Evolutionary conservation across 2,113 vertebrate species (phyloP), one percentile per base, ranked within the genome.

Genomic region (Centropus bengalensis): DNA sequence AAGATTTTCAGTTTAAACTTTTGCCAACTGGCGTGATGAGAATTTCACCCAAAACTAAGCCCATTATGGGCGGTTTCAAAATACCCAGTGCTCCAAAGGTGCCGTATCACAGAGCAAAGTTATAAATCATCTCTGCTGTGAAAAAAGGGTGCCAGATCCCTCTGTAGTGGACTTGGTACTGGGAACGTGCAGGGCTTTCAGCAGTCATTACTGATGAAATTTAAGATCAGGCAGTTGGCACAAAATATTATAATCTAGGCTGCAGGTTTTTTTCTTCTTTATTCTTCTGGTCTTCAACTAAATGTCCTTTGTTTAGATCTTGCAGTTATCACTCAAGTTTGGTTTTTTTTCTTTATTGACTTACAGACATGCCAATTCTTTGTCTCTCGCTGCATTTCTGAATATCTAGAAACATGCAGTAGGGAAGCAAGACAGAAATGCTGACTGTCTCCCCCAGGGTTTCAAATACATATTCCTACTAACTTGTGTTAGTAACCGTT

Each of bases 111-210:
- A 69, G n/a, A 94, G 82, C 17, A 6, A 42, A 70, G 67, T 38
- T 59, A 69, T 89, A 91, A 96, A 93, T 95, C 95, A 67, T 55
- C 67, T 42, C 28, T 14, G 71, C 81, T 76, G 71, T 6, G 84
- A 38, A 66, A 30, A 40, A 9, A 4, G 56, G 58, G 63, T 79
- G 87, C 89, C 86, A 89, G 87, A 60, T 20, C 27, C 16, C 73
- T 64, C 80, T 55, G 3, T 1, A 13, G 58, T 1, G 10, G 69
- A 2, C 66, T 45, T 2, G 33, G 64, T 56, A 3, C 70, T 70
- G 27, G 70, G 82, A 9, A n/a, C 7, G 0, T 7, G 32, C 70
- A 12, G 88, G 86, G 55, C 59, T 94, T 70, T 60, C 86, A 88
- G 83, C 86, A 63, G 68, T 69, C 94, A 20, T 10, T 3, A 28